Evolutionary conservation across 2,888 invertebrate species (phyloP).

Genomic region (Dasypogon diadema): DNA sequence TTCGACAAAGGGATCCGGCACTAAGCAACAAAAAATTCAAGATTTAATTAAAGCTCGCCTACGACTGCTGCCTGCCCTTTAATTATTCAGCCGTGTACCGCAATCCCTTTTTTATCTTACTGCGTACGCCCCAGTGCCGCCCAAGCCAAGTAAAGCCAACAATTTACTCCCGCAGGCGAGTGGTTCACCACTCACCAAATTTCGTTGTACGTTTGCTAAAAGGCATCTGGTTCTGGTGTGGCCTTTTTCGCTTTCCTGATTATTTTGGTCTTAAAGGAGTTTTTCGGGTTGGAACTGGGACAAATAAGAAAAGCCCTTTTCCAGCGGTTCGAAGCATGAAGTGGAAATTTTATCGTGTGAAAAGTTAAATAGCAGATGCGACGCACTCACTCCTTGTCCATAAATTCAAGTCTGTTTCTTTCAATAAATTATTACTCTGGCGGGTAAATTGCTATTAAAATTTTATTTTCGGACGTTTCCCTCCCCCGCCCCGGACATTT

Average conservation of each 20-base stretch:
- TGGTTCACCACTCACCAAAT: background rate
- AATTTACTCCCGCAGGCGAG: background rate
- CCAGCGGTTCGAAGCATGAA: background rate
- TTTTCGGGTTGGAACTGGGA: background rate
- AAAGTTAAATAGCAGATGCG: conserved; percentile 3
- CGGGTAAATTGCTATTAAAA: conserved; percentile 16
- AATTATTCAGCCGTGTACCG: conserved; percentile 33
- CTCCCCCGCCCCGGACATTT: background rate
- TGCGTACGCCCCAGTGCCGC: background rate
- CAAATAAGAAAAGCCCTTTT: background rate
- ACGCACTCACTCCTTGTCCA: background rate
- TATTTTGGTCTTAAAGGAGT: background rate
- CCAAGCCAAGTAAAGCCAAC: background rate
- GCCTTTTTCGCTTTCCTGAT: background rate
- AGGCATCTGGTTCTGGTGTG: background rate
- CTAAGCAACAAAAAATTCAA: conserved; percentile 21
- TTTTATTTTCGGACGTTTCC: background rate
- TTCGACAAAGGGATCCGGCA: background rate
- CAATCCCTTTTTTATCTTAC: background rate
- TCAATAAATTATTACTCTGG: conserved; percentile 22
- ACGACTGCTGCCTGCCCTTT: background rate
- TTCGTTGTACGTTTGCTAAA: background rate
- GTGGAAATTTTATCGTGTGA: background rate
- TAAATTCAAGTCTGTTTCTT: background rate
- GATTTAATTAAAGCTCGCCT: conserved; percentile 28